Evolutionary conservation across 2,888 invertebrate species (phyloP), one percentile per base, ranked within the genome.

Genomic region (Tortricodes alternella): DNA sequence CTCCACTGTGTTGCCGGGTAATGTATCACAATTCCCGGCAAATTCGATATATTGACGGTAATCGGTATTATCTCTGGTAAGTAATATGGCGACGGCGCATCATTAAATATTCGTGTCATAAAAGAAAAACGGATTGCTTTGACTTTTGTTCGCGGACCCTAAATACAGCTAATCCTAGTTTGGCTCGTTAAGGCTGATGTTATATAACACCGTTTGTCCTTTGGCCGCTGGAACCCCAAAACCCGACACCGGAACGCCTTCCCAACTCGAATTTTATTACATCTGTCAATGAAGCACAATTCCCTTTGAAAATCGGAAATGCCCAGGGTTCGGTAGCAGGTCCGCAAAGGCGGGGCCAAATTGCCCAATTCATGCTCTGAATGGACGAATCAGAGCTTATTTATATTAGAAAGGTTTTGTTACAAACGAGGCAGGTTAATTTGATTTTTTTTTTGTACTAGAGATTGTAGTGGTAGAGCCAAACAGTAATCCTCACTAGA

Each of bases 331-430:
- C 43, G 49, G 49, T 49, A 37, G 16, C 55, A 15, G 24, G 24
- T 23, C 15, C 32, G 48, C 55, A 55, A 62, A 59, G 62, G 52
- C 46, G 58, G 50, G 43, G 53, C 59, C 58, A 72, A 72, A 74
- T 75, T 74, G 73, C 59, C 59, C 66, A 60, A 75, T 73, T 75
- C 72, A 70, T 61, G 48, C 62, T 46, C 46, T 73, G 69, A 74
- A 75, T 71, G 59, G 68, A 44, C 52, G 67, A 74, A 75, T 74
- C 74, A 73, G 66, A 63, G 62, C 65, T 64, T 67, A 68, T 70
- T 70, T 68, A 70, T 69, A 63, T 64, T 53, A 6, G 15, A 29
- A 49, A 27, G n/a, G 21, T 7, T 13, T 32, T 19, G 41, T 27
- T 21, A 21, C 2, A 3, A 7, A n/a, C n/a, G n/a, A n/a, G n/a